phyloP scores from a whole-genome alignment of 2,888 invertebrate genomes.

The Desoria tigrina region DNA sequence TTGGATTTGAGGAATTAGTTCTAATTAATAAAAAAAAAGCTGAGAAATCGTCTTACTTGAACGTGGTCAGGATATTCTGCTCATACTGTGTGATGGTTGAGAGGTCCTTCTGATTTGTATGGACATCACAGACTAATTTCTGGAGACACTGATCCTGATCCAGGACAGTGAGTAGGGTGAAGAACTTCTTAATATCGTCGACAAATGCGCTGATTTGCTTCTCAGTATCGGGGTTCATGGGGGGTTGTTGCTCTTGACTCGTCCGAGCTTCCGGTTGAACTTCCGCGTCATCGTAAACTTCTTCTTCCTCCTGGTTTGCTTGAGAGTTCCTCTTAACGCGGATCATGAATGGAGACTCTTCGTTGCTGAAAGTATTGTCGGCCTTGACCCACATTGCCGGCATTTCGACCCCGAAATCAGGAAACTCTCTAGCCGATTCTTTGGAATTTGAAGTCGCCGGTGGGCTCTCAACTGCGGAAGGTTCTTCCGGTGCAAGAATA shows the following conservation, averaged over 20 bases:
- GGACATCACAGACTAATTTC: conserved; percentile 52
- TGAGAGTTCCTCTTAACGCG: conserved; percentile 25
- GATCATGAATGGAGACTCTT: conserved; percentile 21
- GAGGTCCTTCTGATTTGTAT: conserved; percentile 41
- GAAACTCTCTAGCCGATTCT: neutral
- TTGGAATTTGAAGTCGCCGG: neutral
- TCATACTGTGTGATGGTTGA: conserved; percentile 44
- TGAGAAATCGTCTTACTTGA: conserved; percentile 43
- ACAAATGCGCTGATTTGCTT: conserved; percentile 36
- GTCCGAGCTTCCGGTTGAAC: neutral
- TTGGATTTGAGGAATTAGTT: no score
- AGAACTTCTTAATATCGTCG: conserved; percentile 49
- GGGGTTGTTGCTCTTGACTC: neutral
- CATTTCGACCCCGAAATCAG: neutral
- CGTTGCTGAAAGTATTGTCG: conserved; percentile 22
- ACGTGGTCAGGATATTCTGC: conserved; percentile 48
- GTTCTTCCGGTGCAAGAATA: neutral
- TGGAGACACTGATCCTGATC: conserved; percentile 51
- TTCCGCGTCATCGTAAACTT: neutral
- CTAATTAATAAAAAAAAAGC: neutral
- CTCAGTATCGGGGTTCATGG: conserved; percentile 7
- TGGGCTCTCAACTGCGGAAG: neutral
- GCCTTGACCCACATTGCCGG: conserved; percentile 34
- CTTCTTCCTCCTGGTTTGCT: neutral
- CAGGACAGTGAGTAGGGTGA: conserved; percentile 45